Conservation (phyloP, 1,140 invertebrate genomes). For the Subanguina moxae region DNA sequence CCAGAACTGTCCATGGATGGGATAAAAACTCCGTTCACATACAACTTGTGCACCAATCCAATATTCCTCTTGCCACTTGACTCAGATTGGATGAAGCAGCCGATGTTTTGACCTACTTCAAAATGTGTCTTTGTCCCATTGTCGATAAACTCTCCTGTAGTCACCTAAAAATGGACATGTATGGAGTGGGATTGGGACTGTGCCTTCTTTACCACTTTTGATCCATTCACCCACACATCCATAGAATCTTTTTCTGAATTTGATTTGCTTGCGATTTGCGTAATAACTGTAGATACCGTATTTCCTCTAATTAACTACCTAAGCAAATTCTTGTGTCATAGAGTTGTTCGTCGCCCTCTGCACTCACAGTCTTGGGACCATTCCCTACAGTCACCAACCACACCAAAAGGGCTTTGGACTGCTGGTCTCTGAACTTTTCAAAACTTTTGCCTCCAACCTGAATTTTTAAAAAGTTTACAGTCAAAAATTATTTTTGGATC, state of each 20-base stretch:
- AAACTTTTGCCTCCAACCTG: constrained; percentile 72
- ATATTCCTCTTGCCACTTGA: constrained; percentile 61
- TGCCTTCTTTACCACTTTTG: constrained; percentile 68
- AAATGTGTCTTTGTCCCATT: constrained; percentile 79
- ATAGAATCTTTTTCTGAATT: constrained; percentile 74
- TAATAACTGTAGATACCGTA: no score
- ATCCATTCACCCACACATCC: constrained; percentile 74
- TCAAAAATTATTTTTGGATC: no score
- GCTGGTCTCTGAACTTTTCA: constrained; percentile 73
- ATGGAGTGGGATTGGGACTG: constrained; percentile 33
- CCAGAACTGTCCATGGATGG: constrained; percentile 15
- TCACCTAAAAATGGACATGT: constrained; percentile 62
- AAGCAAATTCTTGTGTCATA: constrained; percentile 68
- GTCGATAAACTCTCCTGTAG: constrained; percentile 69
- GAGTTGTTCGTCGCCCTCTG: not conserved
- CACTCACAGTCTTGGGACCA: not conserved
- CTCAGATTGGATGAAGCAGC: constrained; percentile 58
- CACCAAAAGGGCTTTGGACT: constrained; percentile 69
- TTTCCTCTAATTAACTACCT: constrained; percentile 65
- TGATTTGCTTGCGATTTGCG: no score
- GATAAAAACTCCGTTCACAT: constrained; percentile 54
- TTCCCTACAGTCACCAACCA: constrained; percentile 61
- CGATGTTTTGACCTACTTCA: constrained; percentile 60
- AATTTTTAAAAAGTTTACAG: not conserved
- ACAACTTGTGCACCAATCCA: constrained; percentile 61